These are phyloP conservation scores for Clinocottus analis DNA, from an alignment of 2,113 vertebrate genomes.

Conservation along the genomic window DNA sequence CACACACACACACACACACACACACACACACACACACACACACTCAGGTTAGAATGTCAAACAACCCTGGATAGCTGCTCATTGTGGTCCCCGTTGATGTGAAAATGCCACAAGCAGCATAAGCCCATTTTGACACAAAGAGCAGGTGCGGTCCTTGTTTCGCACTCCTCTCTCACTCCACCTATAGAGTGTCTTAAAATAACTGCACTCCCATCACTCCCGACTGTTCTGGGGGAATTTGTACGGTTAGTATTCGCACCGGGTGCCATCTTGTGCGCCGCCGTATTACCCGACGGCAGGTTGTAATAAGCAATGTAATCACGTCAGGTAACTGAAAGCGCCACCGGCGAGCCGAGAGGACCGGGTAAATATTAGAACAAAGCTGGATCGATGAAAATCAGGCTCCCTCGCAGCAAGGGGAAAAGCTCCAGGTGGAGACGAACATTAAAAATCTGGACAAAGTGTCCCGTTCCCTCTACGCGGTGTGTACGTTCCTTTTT, in stretches of 20 bases:
- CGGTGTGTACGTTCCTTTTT: slow-evolving; percentile 48
- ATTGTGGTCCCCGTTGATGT: slow-evolving; percentile 47
- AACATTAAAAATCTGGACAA: slow-evolving; percentile 61
- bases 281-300: slow-evolving; percentile 26
- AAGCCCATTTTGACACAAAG: slow-evolving; percentile 25
- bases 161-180: slow-evolving; percentile 28
- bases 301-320: slow-evolving; percentile 57
- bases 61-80: slow-evolving; percentile 50
- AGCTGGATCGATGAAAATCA: slow-evolving; percentile 61
- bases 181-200: slow-evolving; percentile 41
- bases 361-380: slow-evolving; percentile 69
- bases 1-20: not conserved
- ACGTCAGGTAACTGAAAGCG: slow-evolving; percentile 40
- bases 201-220: slow-evolving; percentile 1
- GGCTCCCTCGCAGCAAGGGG: slow-evolving; percentile 17
- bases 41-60: slow-evolving; percentile 45
- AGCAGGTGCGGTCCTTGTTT: slow-evolving; percentile 46
- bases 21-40: slow-evolving; percentile 1
- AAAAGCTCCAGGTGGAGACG: slow-evolving; percentile 49
- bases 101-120: slow-evolving; percentile 44
- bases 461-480: slow-evolving; percentile 41
- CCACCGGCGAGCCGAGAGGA: slow-evolving; percentile 31
- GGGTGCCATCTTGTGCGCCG: slow-evolving; percentile 5
- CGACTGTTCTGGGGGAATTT: slow-evolving; percentile 11
- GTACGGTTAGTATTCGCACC: slow-evolving; percentile 28